Percentiles rank a stretch among this genome's conserved stretches.
Evolutionary conservation across 2,113 vertebrate species (phyloP).

Genomic region (Vanacampus margaritifer): DNA sequence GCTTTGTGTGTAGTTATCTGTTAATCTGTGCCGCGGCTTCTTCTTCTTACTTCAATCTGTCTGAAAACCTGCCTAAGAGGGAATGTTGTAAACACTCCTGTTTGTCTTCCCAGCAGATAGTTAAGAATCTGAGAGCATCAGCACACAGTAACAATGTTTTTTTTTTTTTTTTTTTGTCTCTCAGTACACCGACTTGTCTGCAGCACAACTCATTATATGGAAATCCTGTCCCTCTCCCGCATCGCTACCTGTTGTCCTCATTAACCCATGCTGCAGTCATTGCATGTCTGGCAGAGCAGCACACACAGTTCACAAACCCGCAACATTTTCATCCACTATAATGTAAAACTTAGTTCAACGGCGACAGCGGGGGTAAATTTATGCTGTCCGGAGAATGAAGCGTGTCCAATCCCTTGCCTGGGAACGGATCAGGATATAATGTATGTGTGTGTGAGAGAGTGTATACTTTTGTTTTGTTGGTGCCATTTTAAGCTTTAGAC

Average conservation of each 20-base stretch:
- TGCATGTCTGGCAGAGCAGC: conserved; percentile 8
- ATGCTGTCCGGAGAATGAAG: conserved; percentile 48
- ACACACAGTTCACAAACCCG: conserved; percentile 8
- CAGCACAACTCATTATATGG: conserved; percentile 35
- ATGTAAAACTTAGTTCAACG: conserved; percentile 5
- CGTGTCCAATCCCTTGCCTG: conserved; percentile 45
- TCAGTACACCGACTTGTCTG: conserved; percentile 19
- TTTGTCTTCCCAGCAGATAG: conserved; percentile 15
- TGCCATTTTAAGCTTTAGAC: conserved; percentile 27
- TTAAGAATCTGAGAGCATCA: conserved; percentile 25
- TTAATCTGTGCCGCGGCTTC: conserved; percentile 33
- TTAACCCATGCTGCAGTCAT: conserved; percentile 36
- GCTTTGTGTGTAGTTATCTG: conserved; percentile 32
- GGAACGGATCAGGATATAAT: conserved; percentile 32
- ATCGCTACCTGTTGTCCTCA: conserved; percentile 34
- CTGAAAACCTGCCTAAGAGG: conserved; percentile 17
- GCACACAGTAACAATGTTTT: conserved; percentile 14
- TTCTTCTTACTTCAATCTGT: conserved; percentile 14
- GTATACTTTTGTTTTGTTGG: conserved; percentile 24
- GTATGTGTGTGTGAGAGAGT: neutral
- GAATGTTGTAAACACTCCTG: conserved; percentile 12
- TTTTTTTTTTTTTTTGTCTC: conserved; percentile 14
- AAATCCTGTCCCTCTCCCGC: conserved; percentile 30
- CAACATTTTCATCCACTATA: conserved; percentile 16
- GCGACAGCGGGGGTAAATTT: conserved; percentile 36